These are phyloP conservation scores for Nothocercus julius DNA, from an alignment of 2,113 vertebrate species.

Conservation along the genomic window DNA sequence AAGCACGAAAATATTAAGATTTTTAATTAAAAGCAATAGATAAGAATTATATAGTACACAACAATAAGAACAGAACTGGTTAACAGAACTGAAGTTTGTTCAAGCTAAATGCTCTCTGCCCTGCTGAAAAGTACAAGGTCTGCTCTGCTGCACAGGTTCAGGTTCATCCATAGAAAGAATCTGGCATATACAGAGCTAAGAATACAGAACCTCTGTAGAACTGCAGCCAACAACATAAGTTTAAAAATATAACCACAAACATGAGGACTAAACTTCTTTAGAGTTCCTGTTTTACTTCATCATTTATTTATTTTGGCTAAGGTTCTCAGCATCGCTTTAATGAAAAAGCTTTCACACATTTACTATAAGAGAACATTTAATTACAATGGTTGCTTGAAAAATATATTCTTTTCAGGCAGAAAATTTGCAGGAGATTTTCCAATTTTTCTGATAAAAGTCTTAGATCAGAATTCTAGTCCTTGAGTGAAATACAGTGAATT, in stretches of 20 bases:
- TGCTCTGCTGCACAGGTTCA: not conserved
- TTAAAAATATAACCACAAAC: not conserved
- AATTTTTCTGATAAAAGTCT: not conserved
- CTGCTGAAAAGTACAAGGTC: not conserved
- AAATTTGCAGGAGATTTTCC: not conserved
- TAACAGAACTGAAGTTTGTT: not conserved
- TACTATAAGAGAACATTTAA: not conserved
- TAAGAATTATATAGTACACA: not conserved
- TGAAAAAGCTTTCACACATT: not conserved
- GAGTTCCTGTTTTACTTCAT: not conserved
- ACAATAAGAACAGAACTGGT: not conserved
- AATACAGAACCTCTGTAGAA: not conserved
- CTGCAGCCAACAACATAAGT: not conserved
- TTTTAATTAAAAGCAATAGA: not conserved
- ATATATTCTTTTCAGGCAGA: not conserved
- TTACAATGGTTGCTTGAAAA: not conserved
- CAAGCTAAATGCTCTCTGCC: not conserved
- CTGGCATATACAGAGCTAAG: not conserved
- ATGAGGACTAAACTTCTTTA: not conserved
- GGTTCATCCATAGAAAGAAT: not conserved
- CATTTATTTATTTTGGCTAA: not conserved
- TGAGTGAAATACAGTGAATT: not conserved
- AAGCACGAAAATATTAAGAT: not conserved
- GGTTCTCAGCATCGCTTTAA: not conserved
- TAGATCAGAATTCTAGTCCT: not conserved